Base-by-base conservation (phyloP, 2,888 invertebrate species). In the Trilocha varians region DNA sequence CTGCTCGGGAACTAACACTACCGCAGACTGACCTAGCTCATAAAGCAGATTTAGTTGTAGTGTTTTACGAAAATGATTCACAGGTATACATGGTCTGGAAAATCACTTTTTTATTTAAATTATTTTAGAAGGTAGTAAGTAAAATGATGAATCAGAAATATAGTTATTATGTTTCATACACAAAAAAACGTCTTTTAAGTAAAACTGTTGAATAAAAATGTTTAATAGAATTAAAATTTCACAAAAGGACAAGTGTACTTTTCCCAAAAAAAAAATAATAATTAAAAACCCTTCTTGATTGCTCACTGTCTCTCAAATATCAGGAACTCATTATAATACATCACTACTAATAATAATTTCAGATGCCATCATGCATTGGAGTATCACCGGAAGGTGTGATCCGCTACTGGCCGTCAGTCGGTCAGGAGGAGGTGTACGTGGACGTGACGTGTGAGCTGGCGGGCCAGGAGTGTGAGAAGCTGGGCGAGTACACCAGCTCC, bases 21-120 rank as follows among this genome's bases (percentile, higher is more conserved):
- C 97, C 97, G 0, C 95, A 96, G 51, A 97, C 97, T 55, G 97
- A 97, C 73, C 87, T 97, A 13, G 94, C 95, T 0, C 97, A 98
- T 70, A 91, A 93, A 60, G 94, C 97, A 0, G 92, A 96, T 44
- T 87, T 96, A 13, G 91, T 95, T 1, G 89, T 91, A 16, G 89
- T 96, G 0, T 94, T 93, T 65, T 83, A 80, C 56, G 73, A 78
- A 40, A 71, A 78, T 53, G 78, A 67, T 1, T 72, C 77, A 33
- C 82, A 82, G 71, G 82, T 79, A 45, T n/a, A n/a, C n/a, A n/a
- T n/a, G n/a, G n/a, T n/a, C n/a, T n/a, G n/a, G n/a, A n/a, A n/a
- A n/a, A n/a, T n/a, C n/a, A n/a, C n/a, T n/a, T n/a, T n/a, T n/a
- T n/a, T n/a, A n/a, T n/a, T n/a, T n/a, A n/a, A n/a, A n/a, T n/a